phyloP scores from a whole-genome alignment of 2,888 invertebrate species.

The Ectemnius cavifrons region DNA sequence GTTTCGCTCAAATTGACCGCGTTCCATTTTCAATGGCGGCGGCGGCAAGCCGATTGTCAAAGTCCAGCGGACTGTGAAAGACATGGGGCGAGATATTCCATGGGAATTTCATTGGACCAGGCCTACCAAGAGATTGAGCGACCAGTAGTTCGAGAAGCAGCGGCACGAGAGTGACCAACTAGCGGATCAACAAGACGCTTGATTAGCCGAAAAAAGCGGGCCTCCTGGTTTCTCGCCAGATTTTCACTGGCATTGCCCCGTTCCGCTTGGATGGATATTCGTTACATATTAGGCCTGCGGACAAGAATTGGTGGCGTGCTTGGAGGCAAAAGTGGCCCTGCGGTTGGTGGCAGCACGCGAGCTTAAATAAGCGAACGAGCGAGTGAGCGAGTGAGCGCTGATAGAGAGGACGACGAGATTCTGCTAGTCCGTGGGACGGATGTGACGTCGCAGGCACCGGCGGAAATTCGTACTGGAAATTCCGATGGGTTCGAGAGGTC shows the following conservation, averaged over 20 bases:
- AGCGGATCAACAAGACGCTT: constrained; percentile 30
- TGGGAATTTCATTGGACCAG: constrained; percentile 42
- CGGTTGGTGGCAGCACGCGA: constrained; percentile 9
- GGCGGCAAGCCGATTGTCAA: constrained; percentile 40
- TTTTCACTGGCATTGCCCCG: background rate
- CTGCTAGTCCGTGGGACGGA: constrained; percentile 69
- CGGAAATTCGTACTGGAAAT: constrained; percentile 75
- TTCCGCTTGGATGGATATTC: constrained; percentile 1
- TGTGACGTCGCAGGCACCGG: constrained; percentile 70
- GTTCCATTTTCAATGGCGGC: constrained; percentile 37
- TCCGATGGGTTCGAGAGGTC: constrained; percentile 71
- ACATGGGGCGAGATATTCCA: constrained; percentile 46
- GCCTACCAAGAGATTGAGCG: constrained; percentile 8
- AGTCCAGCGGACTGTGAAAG: constrained; percentile 48
- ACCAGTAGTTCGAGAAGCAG: constrained; percentile 5
- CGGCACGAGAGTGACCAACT: background rate
- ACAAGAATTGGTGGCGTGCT: too few species aligned
- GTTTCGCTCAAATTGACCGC: constrained; percentile 50
- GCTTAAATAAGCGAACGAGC: constrained; percentile 44
- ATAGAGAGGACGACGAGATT: constrained; percentile 50
- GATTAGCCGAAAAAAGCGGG: constrained; percentile 23
- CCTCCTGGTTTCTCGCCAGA: constrained; percentile 6
- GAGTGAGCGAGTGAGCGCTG: background rate
- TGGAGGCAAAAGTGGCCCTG: too few species aligned
- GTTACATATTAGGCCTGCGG: too few species aligned